Evolutionary conservation across 2,797 vertebrate genomes (phyloP).

Genomic region (Fundulus diaphanus): DNA sequence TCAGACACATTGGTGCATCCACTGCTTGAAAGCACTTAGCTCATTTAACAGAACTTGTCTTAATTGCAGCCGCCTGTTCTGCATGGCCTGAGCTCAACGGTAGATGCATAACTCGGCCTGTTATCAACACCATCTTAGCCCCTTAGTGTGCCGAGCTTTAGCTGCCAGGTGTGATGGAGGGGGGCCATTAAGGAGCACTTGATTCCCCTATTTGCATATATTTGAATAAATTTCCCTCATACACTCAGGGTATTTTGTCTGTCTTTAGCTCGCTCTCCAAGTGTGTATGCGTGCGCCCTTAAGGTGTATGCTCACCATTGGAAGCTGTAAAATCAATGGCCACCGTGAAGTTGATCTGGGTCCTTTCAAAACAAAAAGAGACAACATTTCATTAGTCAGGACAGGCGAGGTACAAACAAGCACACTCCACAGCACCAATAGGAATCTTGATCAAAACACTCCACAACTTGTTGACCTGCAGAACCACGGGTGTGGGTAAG

Average conservation of each 20-base stretch:
- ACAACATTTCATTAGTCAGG: constrained; percentile 37
- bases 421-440: background rate
- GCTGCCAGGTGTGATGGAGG: constrained; percentile 63
- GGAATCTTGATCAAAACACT: constrained; percentile 39
- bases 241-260: background rate
- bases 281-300: background rate
- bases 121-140: constrained; percentile 59
- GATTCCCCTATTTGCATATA: constrained; percentile 63
- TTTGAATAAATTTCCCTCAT: constrained; percentile 59
- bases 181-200: constrained; percentile 62
- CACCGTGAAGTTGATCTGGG: constrained; percentile 99
- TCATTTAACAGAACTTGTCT: constrained; percentile 19
- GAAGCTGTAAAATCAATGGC: constrained; percentile 99
- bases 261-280: background rate
- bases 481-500: constrained; percentile 44
- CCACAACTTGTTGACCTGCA: constrained; percentile 50
- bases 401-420: constrained; percentile 4
- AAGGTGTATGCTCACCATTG: constrained; percentile 87
- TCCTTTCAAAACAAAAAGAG: constrained; percentile 84
- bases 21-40: constrained; percentile 14
- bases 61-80: constrained; percentile 8
- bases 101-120: constrained; percentile 41
- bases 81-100: constrained; percentile 20
- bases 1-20: constrained; percentile 13
- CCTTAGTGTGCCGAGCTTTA: constrained; percentile 50